Conservation (phyloP, 1,140 invertebrate genomes). For the Drosophila triauraria region DNA sequence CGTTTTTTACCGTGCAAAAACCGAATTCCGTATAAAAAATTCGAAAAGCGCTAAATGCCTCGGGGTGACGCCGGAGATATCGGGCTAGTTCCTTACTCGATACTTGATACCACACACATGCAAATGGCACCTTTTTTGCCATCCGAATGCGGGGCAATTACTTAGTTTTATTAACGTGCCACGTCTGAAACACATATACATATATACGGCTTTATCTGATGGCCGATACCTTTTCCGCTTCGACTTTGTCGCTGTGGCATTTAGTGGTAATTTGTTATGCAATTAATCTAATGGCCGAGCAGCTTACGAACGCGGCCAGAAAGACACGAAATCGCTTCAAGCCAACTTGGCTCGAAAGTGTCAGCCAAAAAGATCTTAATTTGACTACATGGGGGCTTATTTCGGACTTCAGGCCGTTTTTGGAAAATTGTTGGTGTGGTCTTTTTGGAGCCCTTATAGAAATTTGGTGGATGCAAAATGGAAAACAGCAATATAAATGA, state of each 20-base stretch:
- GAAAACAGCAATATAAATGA: neutral
- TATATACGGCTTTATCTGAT: constrained; percentile 1
- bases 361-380: constrained; percentile 19
- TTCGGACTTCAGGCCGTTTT: neutral
- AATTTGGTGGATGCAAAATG: neutral
- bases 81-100: neutral
- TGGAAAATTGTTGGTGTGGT: neutral
- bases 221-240: constrained; percentile 47
- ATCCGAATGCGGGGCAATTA: constrained; percentile 10
- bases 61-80: neutral
- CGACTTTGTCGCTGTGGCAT: constrained; percentile 25
- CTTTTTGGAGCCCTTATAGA: neutral
- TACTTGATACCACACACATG: neutral
- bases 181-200: constrained; percentile 1
- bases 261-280: constrained; percentile 56
- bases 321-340: constrained; percentile 18
- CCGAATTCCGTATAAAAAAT: neutral
- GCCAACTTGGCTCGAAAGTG: constrained; percentile 13
- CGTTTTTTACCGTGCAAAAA: neutral
- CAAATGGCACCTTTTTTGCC: constrained; percentile 7
- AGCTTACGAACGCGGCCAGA: constrained; percentile 21
- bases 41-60: neutral
- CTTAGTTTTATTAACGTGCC: constrained; percentile 12
- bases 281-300: constrained; percentile 33
- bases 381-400: neutral